Percentiles rank a stretch among this genome's conserved stretches.
phyloP scores from a whole-genome alignment of 2,888 invertebrate genomes.

The Acholoe squamosa region DNA sequence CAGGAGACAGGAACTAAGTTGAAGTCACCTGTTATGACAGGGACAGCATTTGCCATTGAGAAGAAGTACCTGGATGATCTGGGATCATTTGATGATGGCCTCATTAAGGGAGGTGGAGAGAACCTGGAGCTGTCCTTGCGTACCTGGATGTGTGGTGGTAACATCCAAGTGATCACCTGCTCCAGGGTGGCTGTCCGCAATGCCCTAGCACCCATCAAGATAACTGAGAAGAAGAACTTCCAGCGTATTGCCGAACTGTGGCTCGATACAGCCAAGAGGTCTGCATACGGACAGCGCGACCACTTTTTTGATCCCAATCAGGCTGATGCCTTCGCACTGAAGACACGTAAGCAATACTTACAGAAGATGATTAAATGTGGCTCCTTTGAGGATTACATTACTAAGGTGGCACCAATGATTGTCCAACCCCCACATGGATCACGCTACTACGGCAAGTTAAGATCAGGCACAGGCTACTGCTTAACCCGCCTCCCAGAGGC shows the following conservation, averaged over 20 bases:
- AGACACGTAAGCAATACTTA: slow-evolving; percentile 56
- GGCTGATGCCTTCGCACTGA: slow-evolving; percentile 26
- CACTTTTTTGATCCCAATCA: slow-evolving; percentile 46
- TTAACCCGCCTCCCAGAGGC: neutral
- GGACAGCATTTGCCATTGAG: slow-evolving; percentile 71
- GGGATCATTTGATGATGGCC: slow-evolving; percentile 69
- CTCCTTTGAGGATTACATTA: slow-evolving; percentile 65
- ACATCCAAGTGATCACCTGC: slow-evolving; percentile 69
- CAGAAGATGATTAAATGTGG: slow-evolving; percentile 59
- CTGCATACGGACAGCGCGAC: slow-evolving; percentile 63
- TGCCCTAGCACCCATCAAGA: slow-evolving; percentile 67
- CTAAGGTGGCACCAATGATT: slow-evolving; percentile 65
- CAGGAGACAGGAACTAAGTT: slow-evolving; percentile 43
- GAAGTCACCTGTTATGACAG: slow-evolving; percentile 69
- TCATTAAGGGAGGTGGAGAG: slow-evolving; percentile 67
- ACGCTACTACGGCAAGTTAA: slow-evolving; percentile 67
- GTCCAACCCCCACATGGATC: slow-evolving; percentile 60
- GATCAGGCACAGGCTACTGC: slow-evolving; percentile 66
- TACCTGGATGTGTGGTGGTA: slow-evolving; percentile 72
- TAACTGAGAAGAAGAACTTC: slow-evolving; percentile 65
- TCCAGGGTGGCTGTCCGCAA: slow-evolving; percentile 70
- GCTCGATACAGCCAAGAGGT: slow-evolving; percentile 64
- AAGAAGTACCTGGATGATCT: slow-evolving; percentile 66
- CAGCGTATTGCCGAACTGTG: slow-evolving; percentile 68
- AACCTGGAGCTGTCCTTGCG: slow-evolving; percentile 71